Base-by-base conservation (phyloP, 92 coral and sea anemone species). In the Zoanthus gigantus region DNA sequence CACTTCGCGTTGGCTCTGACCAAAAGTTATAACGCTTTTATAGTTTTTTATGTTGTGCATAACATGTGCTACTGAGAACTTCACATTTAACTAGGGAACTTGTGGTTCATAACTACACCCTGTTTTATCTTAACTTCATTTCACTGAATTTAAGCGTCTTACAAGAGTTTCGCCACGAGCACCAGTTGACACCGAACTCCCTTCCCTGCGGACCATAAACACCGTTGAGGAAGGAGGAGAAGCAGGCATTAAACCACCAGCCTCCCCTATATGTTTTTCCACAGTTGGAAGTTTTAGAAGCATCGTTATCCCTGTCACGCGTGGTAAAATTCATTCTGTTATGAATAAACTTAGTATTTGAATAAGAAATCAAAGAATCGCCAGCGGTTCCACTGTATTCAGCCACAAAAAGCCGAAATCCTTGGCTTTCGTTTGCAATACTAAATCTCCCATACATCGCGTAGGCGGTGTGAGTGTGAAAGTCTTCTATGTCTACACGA, bases 231-330 rank as follows among this genome's bases (percentile, higher is more conserved):
- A 17, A 58, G 9, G 84, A 79, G 34, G 1, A 37, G 60, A 37
- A 79, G n/a, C 84, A 79, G 15, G 72, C 72, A n/a, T 45, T 79
- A 23, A 58, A 79, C 84, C 84, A 79, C 84, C 84, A 79, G 2
- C 72, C 84, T 37, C 56, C 84, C n/a, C 71, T 37, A 53, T 54
- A 79, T 53, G 34, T 7, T 13, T 60, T 31, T 16, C 34, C 84
- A 67, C 84, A 79, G 84, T 60, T 79, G 7, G 12, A 9, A 31
- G 0, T 1, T n/a, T 45, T 30, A 4, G n/a, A 58, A 14, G 53
- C 72, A n/a, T 79, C 84, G 60, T 79, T 79, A 60, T 79, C 84
- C 17, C 37, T 47, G 54, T 79, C 84, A 79, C 72, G 72, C 17
- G 84, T 79, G 9, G 84, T 79, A 30, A 79, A 79, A 30, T 58